A percentile compares a stretch with the other conserved stretches of the same genome.
phyloP scores from a whole-genome alignment of 2,888 invertebrate genomes.

The Cremastinae sp. region DNA sequence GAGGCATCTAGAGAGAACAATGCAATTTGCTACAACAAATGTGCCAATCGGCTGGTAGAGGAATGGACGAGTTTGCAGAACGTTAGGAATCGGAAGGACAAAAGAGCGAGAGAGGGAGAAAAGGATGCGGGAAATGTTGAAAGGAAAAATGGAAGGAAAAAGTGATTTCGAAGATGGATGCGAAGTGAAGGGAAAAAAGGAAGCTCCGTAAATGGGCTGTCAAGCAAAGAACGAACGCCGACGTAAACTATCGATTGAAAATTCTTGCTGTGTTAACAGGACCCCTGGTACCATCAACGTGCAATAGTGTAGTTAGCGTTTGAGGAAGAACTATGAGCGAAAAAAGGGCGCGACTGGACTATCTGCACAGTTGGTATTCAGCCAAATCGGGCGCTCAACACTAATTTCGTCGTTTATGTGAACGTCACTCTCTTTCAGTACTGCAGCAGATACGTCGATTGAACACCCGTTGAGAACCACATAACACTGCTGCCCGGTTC shows the following conservation, averaged over 20 bases:
- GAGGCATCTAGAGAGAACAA: constrained; percentile 63
- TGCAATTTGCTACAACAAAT: constrained; percentile 70
- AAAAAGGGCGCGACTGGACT: constrained; percentile 15
- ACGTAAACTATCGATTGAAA: constrained; percentile 67
- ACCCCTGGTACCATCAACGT: constrained; percentile 20
- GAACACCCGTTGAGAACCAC: background rate
- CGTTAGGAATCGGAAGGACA: constrained; percentile 34
- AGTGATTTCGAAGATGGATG: background rate
- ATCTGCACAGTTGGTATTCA: constrained; percentile 41
- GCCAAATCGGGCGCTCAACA: constrained; percentile 47
- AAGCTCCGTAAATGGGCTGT: constrained; percentile 29
- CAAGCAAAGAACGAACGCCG: constrained; percentile 40
- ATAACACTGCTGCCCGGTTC: background rate
- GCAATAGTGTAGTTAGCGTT: background rate
- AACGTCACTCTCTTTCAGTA: constrained; percentile 36
- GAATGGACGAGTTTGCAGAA: constrained; percentile 61
- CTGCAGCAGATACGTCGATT: constrained; percentile 1
- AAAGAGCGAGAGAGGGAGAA: constrained; percentile 23
- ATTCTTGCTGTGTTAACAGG: constrained; percentile 55
- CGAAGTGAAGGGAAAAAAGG: background rate
- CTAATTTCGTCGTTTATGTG: constrained; percentile 57
- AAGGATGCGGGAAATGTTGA: constrained; percentile 34
- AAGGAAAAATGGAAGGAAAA: constrained; percentile 34
- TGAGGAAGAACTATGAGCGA: constrained; percentile 13
- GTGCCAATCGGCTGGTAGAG: constrained; percentile 64